Conservation (phyloP, 2,113 vertebrate genomes). For the Sigmodon hispidus region DNA sequence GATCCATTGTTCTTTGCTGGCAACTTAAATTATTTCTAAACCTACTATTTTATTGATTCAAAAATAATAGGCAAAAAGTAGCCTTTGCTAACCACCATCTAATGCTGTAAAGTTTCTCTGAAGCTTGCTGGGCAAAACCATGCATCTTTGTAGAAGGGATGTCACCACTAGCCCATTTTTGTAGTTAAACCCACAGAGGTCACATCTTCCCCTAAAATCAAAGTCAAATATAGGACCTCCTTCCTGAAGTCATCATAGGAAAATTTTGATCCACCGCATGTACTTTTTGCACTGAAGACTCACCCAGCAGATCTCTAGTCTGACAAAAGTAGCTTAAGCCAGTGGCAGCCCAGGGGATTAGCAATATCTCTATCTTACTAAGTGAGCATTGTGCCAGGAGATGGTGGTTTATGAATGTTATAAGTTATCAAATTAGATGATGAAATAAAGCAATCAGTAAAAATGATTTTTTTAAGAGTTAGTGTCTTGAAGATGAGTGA, state of each 20-base stretch:
- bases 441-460: neutral
- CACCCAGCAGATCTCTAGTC: neutral
- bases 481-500: neutral
- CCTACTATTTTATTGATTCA: neutral
- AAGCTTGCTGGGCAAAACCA: neutral
- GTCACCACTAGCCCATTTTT: neutral
- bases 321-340: neutral
- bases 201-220: neutral
- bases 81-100: neutral
- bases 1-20: neutral
- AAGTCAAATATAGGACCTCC: neutral
- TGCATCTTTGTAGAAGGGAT: neutral
- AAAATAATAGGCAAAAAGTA: neutral
- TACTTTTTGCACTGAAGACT: neutral
- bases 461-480: neutral
- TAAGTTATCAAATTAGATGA: neutral
- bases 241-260: neutral
- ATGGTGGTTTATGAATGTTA: neutral
- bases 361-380: too few species aligned
- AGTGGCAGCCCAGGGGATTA: neutral
- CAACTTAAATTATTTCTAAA: neutral
- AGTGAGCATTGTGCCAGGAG: too few species aligned
- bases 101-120: too few species aligned
- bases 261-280: neutral
- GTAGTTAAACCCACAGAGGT: neutral